phyloP scores from a whole-genome alignment of 2,113 vertebrate species.

The Perognathus longimembris region DNA sequence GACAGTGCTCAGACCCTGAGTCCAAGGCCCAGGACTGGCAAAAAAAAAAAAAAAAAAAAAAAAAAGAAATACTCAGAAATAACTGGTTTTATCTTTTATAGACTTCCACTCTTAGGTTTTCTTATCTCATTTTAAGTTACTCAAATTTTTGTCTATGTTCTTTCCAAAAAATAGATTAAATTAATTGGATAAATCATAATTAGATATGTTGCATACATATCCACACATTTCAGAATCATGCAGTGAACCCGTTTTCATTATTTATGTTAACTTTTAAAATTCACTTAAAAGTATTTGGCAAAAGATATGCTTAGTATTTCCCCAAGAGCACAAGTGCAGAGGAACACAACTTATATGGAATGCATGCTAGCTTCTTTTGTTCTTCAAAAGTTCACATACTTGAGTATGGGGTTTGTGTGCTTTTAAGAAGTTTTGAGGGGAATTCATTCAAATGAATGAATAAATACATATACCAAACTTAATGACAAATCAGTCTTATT shows the following conservation, averaged over 20 bases:
- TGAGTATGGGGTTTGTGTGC: background rate
- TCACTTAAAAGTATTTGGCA: slow-evolving; percentile 62
- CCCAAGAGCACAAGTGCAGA: slow-evolving; percentile 58
- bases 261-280: slow-evolving; percentile 14
- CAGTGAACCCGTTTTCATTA: slow-evolving; percentile 51
- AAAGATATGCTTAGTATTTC: slow-evolving; percentile 72
- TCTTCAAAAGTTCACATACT: background rate
- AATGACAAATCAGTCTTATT: background rate
- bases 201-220: background rate
- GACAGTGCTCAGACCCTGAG: too few relatives aligned
- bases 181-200: background rate
- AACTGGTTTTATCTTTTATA: background rate
- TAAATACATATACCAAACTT: background rate
- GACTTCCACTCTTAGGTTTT: background rate
- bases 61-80: slow-evolving; percentile 6
- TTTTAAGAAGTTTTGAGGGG: background rate
- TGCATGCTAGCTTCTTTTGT: slow-evolving; percentile 41
- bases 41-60: too few relatives aligned
- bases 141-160: background rate
- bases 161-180: slow-evolving; percentile 9
- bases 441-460: background rate
- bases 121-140: background rate
- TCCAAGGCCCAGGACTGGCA: too few relatives aligned
- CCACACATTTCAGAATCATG: slow-evolving; percentile 14
- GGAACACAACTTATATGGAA: slow-evolving; percentile 63